phyloP scores from a whole-genome alignment of 2,888 invertebrate genomes.

The Thecocarcelia acutangulata region DNA sequence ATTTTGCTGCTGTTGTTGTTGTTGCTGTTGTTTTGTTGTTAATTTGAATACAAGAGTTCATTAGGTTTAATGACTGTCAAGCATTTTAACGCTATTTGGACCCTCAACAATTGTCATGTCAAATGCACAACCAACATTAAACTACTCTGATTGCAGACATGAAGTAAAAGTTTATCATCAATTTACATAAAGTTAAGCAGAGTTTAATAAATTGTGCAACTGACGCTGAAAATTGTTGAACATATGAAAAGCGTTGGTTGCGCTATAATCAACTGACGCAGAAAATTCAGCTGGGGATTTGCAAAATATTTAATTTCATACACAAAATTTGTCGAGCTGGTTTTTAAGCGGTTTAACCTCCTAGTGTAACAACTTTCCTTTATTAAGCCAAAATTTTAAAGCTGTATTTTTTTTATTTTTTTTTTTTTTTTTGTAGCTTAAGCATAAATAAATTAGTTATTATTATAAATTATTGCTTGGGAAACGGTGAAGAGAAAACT shows the following conservation, averaged over 20 bases:
- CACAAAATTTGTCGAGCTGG: not conserved
- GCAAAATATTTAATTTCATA: not conserved
- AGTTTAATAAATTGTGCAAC: conserved; percentile 6
- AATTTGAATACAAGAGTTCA: conserved; percentile 42
- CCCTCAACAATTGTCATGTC: conserved; percentile 50
- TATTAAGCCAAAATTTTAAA: too few species aligned
- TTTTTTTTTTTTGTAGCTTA: too few species aligned
- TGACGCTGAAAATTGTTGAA: not conserved
- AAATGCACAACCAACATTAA: conserved; percentile 25
- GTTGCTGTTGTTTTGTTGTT: conserved; percentile 11
- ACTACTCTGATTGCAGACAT: conserved; percentile 29
- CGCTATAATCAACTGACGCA: too few species aligned
- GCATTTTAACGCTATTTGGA: conserved; percentile 56
- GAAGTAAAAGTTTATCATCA: conserved; percentile 18
- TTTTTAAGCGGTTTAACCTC: not conserved
- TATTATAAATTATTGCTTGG: too few species aligned
- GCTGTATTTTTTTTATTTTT: too few species aligned
- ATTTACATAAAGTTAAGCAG: conserved; percentile 33
- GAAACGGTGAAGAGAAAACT: too few species aligned
- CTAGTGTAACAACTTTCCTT: too few species aligned
- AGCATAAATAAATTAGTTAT: too few species aligned
- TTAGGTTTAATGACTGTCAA: conserved; percentile 66
- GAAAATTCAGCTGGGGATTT: not conserved
- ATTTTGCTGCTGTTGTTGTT: conserved; percentile 21
- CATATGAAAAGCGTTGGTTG: not conserved